Percentiles rank a stretch among this genome's conserved stretches.
These are phyloP conservation scores for Eubucco bourcierii DNA, from an alignment of 2,113 vertebrate genomes.

Conservation along the genomic window DNA sequence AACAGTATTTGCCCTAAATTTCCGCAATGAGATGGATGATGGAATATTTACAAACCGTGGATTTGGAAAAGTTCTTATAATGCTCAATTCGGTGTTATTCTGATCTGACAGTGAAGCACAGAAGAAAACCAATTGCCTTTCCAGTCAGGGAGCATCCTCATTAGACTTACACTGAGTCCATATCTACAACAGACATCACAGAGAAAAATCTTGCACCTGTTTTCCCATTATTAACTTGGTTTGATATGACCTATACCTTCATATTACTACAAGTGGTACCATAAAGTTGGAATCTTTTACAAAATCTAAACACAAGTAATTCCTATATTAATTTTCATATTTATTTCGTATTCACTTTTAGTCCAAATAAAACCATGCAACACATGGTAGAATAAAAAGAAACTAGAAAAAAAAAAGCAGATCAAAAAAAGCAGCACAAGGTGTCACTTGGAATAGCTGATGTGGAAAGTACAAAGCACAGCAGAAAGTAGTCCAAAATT, in stretches of 20 bases:
- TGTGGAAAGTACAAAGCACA: background rate
- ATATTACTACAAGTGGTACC: background rate
- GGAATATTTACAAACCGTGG: background rate
- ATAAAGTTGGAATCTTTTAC: background rate
- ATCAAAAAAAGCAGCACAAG: background rate
- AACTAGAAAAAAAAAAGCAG: background rate
- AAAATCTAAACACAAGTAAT: background rate
- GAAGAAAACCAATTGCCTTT: background rate
- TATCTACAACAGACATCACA: background rate
- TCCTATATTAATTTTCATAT: background rate
- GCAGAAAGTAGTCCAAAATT: background rate
- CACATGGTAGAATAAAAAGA: background rate
- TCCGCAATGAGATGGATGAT: rapidly evolving
- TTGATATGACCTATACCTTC: background rate
- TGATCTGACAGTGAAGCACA: background rate
- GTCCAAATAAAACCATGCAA: background rate
- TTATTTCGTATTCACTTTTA: background rate
- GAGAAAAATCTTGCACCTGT: background rate
- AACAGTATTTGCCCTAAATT: background rate
- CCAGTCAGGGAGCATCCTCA: background rate
- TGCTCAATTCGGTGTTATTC: background rate
- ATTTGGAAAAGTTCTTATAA: background rate
- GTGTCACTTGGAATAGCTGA: background rate
- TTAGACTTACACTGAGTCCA: background rate
- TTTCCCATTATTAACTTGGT: background rate